phyloP scores from a whole-genome alignment of 2,113 vertebrate genomes.

The Vireo altiloquus region DNA sequence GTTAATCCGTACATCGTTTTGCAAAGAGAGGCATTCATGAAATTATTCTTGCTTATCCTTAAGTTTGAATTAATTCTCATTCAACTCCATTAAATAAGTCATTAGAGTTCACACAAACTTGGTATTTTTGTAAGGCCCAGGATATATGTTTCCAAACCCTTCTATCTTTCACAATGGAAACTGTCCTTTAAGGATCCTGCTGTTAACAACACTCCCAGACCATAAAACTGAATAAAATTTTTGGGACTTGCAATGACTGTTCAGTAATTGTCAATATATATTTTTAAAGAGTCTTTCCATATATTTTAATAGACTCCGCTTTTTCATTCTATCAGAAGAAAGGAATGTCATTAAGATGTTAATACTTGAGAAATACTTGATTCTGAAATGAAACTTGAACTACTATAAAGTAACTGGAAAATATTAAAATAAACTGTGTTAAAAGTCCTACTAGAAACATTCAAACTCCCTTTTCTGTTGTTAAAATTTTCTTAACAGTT shows the following conservation, averaged over 20 bases:
- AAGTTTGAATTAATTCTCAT: neutral
- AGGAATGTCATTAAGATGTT: neutral
- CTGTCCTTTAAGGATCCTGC: neutral
- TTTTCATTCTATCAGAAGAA: neutral
- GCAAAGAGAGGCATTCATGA: neutral
- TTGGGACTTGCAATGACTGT: accelerated
- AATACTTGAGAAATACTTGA: neutral
- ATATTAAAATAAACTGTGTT: neutral
- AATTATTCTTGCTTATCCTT: neutral
- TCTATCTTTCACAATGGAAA: neutral
- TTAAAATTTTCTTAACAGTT: neutral
- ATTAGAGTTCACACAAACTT: neutral
- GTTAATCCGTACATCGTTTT: neutral
- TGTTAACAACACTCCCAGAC: neutral
- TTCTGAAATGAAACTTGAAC: neutral
- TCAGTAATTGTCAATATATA: neutral
- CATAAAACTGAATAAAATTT: neutral
- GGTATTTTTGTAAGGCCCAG: neutral
- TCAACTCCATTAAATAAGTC: neutral
- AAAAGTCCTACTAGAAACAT: neutral
- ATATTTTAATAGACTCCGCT: neutral
- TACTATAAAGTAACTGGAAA: neutral
- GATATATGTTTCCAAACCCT: neutral
- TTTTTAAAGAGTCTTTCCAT: neutral
- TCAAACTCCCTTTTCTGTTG: neutral